Base-by-base conservation (phyloP, 2,888 invertebrate genomes). In the Pollenia amentaria region DNA sequence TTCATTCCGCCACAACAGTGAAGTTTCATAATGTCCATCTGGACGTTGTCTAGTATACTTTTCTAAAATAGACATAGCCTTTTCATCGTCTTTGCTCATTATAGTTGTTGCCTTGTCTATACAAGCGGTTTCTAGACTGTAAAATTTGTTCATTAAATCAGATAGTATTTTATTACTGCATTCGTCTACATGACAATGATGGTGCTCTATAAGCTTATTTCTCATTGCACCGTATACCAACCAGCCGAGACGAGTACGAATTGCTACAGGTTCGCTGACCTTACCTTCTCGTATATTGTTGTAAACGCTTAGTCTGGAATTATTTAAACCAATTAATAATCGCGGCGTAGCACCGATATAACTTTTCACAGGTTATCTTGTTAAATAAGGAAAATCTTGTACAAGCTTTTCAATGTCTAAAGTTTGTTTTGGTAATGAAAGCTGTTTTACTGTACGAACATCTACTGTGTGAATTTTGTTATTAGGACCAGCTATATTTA, bases 231-330 rank as follows among this genome's bases (percentile, higher is more conserved):
- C 73, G n/a, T 38, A 75, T 60, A 75, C 3, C 2, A 76, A 9
- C 60, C 76, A 65, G 12, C 76, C 76, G 2, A 77, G n/a, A 21
- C 76, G 76, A 14, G 53, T 77, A 9, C 65, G 42, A 14, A 65
- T 53, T 18, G 65, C 76, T 4, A 65, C 44, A 11, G 76, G 76
- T 55, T 65, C 76, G 10, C 21, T 11, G 1, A 7, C 51, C 42
- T 53, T 64, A 14, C 76, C 65, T 21, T 77, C 55, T 55, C 8
- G 53, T 0, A 65, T 18, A 12, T 62, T 38, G 14, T 40, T 40
- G 9, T 38, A 21, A 42, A 65, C 53, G 21, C 65, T 65, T 18
- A 77, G 44, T 53, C 21, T 40, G 0, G 42, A 53, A 53, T 72
- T 72, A 77, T 75, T 75, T 16, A 75, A 40, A 0, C 75, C 75